phyloP scores from a whole-genome alignment of 2,888 invertebrate species.

The Acleris emargana region DNA sequence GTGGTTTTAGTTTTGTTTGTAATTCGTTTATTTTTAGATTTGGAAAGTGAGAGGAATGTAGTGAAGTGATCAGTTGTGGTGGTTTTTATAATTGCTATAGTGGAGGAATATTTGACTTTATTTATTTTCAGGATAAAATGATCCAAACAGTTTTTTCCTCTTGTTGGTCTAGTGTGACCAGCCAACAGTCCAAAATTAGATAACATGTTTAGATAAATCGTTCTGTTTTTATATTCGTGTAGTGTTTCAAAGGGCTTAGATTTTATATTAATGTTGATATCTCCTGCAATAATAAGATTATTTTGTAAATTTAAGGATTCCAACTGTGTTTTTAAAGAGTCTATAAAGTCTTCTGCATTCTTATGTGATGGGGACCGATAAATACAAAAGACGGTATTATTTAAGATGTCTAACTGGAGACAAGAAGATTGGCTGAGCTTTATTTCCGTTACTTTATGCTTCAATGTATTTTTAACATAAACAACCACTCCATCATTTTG shows the following conservation, averaged over 20 bases:
- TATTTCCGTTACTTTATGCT: slow-evolving; percentile 5
- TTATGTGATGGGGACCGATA: slow-evolving; percentile 5
- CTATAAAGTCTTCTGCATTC: slow-evolving; percentile 3
- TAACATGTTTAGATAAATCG: slow-evolving; percentile 7
- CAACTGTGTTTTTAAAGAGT: not conserved
- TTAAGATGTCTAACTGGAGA: slow-evolving; percentile 1
- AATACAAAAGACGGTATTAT: not conserved
- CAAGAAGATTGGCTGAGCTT: slow-evolving; percentile 4
- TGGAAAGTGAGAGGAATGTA: not conserved
- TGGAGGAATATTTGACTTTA: not conserved
- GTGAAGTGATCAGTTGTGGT: slow-evolving; percentile 8
- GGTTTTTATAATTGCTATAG: slow-evolving; percentile 9
- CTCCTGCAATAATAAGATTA: not conserved
- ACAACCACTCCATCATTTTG: slow-evolving; percentile 14
- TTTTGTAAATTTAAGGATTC: not conserved
- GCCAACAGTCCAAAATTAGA: slow-evolving; percentile 14
- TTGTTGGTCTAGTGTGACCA: slow-evolving; percentile 27
- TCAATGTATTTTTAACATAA: slow-evolving; percentile 3
- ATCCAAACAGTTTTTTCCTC: slow-evolving; percentile 29
- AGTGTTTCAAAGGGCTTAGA: not conserved
- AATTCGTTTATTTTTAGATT: not conserved
- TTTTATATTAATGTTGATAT: slow-evolving; percentile 3
- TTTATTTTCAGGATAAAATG: slow-evolving; percentile 31
- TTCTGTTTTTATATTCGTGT: slow-evolving; percentile 10
- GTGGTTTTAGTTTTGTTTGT: not conserved